Conservation (phyloP, 2,888 invertebrate genomes). For the Creontiades dilutus region DNA sequence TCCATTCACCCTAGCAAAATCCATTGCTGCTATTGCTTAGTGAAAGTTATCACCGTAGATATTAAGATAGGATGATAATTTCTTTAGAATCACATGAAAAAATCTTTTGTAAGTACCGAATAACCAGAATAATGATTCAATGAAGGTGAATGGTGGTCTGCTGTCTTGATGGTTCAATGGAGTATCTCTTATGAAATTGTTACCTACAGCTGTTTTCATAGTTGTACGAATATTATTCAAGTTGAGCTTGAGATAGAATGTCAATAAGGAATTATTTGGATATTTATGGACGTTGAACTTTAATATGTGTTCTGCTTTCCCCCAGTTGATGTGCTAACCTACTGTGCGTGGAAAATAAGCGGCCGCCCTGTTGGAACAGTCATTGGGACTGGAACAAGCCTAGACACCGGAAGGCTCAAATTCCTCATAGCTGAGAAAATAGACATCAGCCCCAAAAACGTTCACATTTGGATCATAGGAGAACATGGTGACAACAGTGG, state of each 20-base stretch:
- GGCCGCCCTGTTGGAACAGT: constrained; percentile 92
- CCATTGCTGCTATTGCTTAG: no score
- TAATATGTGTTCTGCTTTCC: neutral
- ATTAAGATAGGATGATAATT: no score
- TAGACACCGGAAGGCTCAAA: constrained; percentile 94
- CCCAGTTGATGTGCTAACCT: constrained; percentile 91
- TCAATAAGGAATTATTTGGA: neutral
- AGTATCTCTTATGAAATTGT: no score
- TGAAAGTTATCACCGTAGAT: no score
- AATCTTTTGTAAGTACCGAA: no score
- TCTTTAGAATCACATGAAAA: no score
- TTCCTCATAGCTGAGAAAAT: constrained; percentile 91
- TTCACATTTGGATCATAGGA: constrained; percentile 96
- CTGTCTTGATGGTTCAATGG: no score
- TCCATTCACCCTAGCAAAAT: no score
- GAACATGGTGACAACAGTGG: constrained; percentile 95
- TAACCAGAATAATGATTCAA: no score
- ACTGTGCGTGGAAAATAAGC: constrained; percentile 96
- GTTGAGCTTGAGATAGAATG: no score
- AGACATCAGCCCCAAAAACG: constrained; percentile 89
- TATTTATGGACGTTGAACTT: neutral
- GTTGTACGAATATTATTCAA: neutral
- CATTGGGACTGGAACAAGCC: constrained; percentile 95
- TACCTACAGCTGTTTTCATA: no score
- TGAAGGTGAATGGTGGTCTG: no score